These are phyloP conservation scores for Enteromius thamalakanensis DNA, from an alignment of 2,797 vertebrate species.

Conservation along the genomic window DNA sequence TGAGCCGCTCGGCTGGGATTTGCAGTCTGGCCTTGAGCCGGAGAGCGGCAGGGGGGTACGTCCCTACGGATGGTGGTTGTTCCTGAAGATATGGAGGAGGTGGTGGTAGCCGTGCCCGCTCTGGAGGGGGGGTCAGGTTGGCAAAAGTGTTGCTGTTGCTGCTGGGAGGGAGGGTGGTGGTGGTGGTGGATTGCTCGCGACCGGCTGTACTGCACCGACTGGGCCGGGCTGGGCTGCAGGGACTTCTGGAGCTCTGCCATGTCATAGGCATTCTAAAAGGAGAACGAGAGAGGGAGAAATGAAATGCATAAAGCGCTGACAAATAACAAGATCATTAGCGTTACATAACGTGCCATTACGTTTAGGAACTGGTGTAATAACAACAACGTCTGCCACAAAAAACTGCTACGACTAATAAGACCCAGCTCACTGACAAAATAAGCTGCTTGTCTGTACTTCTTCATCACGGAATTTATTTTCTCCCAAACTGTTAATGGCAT, in stretches of 20 bases:
- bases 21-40: slow-evolving; percentile 73
- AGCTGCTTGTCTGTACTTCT: slow-evolving; percentile 47
- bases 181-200: slow-evolving; percentile 67
- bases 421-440: slow-evolving; percentile 43
- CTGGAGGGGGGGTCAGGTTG: slow-evolving; percentile 60
- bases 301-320: slow-evolving; percentile 10
- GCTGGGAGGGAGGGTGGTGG: slow-evolving; percentile 73
- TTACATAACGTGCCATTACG: slow-evolving; percentile 29
- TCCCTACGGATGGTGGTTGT: slow-evolving; percentile 65
- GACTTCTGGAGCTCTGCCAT: slow-evolving; percentile 91
- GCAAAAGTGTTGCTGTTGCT: slow-evolving; percentile 71
- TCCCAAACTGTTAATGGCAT: slow-evolving; percentile 51
- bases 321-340: slow-evolving; percentile 34
- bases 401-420: slow-evolving; percentile 45
- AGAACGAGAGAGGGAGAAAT: slow-evolving; percentile 44
- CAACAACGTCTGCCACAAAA: slow-evolving; percentile 25
- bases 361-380: slow-evolving; percentile 38
- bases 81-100: slow-evolving; percentile 66
- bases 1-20: slow-evolving; percentile 67
- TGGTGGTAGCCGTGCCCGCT: slow-evolving; percentile 68
- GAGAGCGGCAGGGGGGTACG: slow-evolving; percentile 67
- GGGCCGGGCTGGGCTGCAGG: slow-evolving; percentile 82
- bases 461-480: slow-evolving; percentile 50
- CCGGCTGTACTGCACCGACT: slow-evolving; percentile 77
- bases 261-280: slow-evolving; percentile 83